A percentile compares a stretch with the other conserved stretches of the same genome.
phyloP scores from a whole-genome alignment of 2,113 vertebrate genomes.

The Paradisaea rubra region DNA sequence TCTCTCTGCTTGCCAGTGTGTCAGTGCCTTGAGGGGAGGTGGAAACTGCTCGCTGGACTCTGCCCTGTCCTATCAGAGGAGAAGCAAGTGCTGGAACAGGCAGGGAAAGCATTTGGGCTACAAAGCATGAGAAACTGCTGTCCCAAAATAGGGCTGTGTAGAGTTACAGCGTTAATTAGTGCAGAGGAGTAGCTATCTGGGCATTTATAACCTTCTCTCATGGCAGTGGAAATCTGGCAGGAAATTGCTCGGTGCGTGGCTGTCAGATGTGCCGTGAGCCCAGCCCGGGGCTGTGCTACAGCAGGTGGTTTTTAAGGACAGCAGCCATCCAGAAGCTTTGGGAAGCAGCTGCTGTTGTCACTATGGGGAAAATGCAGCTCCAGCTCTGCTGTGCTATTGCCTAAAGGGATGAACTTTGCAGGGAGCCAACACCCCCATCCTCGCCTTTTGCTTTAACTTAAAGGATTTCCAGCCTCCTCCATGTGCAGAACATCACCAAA shows the following conservation, averaged over 20 bases:
- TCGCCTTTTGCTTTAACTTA: not conserved
- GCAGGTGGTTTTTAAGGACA: conserved; percentile 21
- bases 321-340: not conserved
- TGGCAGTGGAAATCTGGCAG: not conserved
- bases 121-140: rapidly evolving
- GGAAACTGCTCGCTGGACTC: not conserved
- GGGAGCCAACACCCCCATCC: not conserved
- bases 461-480: not conserved
- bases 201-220: not conserved
- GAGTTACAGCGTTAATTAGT: not conserved
- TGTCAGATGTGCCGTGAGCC: not conserved
- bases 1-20: not conserved
- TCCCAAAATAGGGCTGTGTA: not conserved
- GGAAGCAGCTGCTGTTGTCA: not conserved
- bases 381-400: not conserved
- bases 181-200: not conserved
- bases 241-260: not conserved
- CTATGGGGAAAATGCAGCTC: not conserved
- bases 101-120: not conserved
- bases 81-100: not conserved
- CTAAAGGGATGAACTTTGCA: not conserved
- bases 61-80: not conserved
- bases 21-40: not conserved
- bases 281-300: not conserved
- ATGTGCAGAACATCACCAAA: not conserved